Evolutionary conservation across 2,113 vertebrate species (phyloP).

Genomic region (Sorex fumeus): DNA sequence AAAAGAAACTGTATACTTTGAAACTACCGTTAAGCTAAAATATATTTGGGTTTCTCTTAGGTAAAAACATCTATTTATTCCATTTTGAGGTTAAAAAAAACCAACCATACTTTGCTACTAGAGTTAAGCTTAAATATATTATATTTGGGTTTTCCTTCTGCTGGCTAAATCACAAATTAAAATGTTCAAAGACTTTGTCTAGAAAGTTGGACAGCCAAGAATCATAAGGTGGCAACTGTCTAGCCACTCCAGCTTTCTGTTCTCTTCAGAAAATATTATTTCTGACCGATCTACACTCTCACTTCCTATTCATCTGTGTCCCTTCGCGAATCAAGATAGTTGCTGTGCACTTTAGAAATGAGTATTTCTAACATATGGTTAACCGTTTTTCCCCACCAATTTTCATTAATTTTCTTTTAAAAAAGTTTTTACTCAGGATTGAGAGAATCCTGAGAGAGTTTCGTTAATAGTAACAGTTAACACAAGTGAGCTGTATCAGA

Average conservation of each 20-base stretch:
- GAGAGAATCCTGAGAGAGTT: slow-evolving; percentile 74
- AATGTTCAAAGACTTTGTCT: slow-evolving; percentile 21
- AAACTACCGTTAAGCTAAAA: slow-evolving; percentile 51
- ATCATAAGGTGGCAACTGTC: not conserved
- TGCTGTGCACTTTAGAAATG: slow-evolving; percentile 82
- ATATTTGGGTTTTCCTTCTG: slow-evolving; percentile 60
- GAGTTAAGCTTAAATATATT: slow-evolving; percentile 52
- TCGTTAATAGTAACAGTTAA: slow-evolving; percentile 81
- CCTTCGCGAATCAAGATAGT: slow-evolving; percentile 68
- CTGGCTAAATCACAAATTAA: slow-evolving; percentile 25
- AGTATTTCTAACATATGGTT: slow-evolving; percentile 85
- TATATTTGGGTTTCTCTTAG: slow-evolving; percentile 55
- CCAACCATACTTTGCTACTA: not conserved
- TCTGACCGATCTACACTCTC: slow-evolving; percentile 44
- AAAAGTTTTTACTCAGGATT: slow-evolving; percentile 80
- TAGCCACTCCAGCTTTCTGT: slow-evolving; percentile 39
- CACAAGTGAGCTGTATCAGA: slow-evolving; percentile 74
- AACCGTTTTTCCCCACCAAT: slow-evolving; percentile 64
- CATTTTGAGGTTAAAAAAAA: slow-evolving; percentile 38
- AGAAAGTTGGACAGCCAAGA: slow-evolving; percentile 13
- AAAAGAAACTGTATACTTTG: not conserved
- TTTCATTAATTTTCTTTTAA: slow-evolving; percentile 73
- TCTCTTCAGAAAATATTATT: slow-evolving; percentile 65
- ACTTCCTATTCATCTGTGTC: slow-evolving; percentile 25
- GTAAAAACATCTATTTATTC: not conserved